A percentile compares a stretch with the other conserved stretches of the same genome.
phyloP scores from a whole-genome alignment of 2,113 vertebrate genomes.

The Rhadina sibilatrix region DNA sequence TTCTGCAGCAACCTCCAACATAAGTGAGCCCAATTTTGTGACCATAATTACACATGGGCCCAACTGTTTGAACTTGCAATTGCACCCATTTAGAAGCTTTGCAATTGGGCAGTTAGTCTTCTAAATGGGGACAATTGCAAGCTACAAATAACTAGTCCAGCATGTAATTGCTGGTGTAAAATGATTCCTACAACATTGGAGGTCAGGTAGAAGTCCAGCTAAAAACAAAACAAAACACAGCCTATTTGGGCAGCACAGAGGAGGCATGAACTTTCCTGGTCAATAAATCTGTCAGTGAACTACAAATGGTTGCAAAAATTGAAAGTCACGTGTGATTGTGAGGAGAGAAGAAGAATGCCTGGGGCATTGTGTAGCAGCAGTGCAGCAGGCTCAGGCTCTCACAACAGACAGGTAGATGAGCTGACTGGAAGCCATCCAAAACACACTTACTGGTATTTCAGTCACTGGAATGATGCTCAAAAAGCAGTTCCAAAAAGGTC shows the following conservation, averaged over 20 bases:
- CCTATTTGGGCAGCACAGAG: background rate
- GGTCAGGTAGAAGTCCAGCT: constrained; percentile 42
- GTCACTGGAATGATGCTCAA: background rate
- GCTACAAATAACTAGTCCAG: constrained; percentile 52
- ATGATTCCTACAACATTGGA: constrained; percentile 38
- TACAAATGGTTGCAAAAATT: constrained; percentile 7
- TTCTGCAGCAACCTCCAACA: background rate
- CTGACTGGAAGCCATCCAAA: background rate
- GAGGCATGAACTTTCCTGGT: background rate
- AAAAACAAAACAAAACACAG: background rate
- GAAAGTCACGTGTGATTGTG: background rate
- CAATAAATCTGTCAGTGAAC: background rate
- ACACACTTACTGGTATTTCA: background rate
- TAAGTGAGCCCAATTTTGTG: constrained; percentile 42
- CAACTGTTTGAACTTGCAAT: constrained; percentile 59
- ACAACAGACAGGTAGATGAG: background rate
- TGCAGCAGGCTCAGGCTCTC: background rate
- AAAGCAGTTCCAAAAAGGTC: background rate
- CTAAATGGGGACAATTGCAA: constrained; percentile 62
- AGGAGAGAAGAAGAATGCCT: background rate
- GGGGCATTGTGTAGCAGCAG: background rate
- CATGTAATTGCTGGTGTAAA: constrained; percentile 48
- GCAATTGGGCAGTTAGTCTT: constrained; percentile 64
- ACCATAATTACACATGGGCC: constrained; percentile 23
- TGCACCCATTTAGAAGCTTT: constrained; percentile 46